Base-by-base conservation (phyloP, 2,888 invertebrate genomes). In the Phanerotoma sp. region DNA sequence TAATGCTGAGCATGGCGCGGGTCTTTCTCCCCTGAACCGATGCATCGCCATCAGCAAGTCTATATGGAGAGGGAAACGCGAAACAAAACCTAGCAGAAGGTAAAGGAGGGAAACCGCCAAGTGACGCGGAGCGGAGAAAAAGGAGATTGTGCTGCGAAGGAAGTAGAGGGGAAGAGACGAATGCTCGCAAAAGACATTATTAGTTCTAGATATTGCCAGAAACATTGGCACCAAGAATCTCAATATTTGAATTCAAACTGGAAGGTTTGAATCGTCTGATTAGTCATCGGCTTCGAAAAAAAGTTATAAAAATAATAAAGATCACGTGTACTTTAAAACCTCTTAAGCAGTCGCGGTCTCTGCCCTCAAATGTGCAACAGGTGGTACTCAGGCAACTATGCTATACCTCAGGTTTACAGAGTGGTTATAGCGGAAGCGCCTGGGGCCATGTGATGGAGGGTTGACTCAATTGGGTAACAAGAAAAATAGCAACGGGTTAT, bases 21-120 rank as follows among this genome's bases (percentile, higher is more conserved):
- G 69, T 71, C 72, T 72, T 71, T 70, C 72, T 72, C 72, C 69
- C 69, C 67, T 68, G 68, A 67, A n/a, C n/a, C 66, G 67, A 65
- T 71, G 72, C 71, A 72, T 68, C 71, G 63, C 59, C 56, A 65
- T 60, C 55, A 21, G 20, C 30, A 35, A 20, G 16, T 37, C 7
- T 38, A 48, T 46, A 60, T 56, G 60, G 62, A 62, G 66, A 62
- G 65, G 67, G 71, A 69, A 72, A 70, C 63, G 68, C 69, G 66
- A 71, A 70, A 70, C 66, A 53, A 60, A 56, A 58, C 45, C 46
- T 45, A 16, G 35, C 41, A 40, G 51, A 30, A 54, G 48, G 51
- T 52, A 42, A 60, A 58, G 60, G 48, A 55, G 60, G 58, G 54
- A 62, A 60, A 56, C 57, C 56, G 56, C 37, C 49, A 49, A 49